Evolutionary conservation across 2,113 vertebrate genomes (phyloP).

Genomic region (Dolichallabes microphthalmus): DNA sequence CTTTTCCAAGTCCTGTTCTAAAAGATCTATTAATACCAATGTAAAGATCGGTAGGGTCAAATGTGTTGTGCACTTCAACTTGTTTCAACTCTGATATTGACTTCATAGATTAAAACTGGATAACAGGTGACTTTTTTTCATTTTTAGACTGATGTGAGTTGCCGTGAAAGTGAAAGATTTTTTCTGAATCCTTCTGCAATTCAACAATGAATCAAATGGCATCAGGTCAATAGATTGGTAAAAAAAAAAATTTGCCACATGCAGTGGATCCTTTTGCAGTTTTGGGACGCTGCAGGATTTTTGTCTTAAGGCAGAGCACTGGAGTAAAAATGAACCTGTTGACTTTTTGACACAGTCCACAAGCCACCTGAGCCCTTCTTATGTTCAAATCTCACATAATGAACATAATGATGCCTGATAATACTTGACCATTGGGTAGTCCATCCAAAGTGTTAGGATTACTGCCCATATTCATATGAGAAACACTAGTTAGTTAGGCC

Average conservation of each 20-base stretch:
- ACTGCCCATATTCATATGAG: slow-evolving; percentile 43
- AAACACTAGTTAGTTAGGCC: neutral
- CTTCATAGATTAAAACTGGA: slow-evolving; percentile 1
- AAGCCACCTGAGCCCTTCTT: slow-evolving; percentile 19
- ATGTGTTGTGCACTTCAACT: neutral
- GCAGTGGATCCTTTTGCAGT: neutral
- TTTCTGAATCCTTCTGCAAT: neutral
- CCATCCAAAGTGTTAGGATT: slow-evolving; percentile 29
- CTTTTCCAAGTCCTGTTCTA: neutral
- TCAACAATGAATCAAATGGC: neutral
- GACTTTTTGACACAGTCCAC: neutral
- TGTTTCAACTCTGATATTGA: neutral
- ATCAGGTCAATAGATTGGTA: neutral
- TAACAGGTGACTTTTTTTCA: neutral
- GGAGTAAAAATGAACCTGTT: neutral
- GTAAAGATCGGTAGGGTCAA: slow-evolving; percentile 3
- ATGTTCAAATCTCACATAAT: neutral
- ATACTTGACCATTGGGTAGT: slow-evolving; percentile 46
- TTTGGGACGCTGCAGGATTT: neutral
- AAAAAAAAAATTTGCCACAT: neutral
- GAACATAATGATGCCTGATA: slow-evolving; percentile 37
- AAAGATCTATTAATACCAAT: slow-evolving; percentile 8
- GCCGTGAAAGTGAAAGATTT: slow-evolving; percentile 4
- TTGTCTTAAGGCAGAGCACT: neutral
- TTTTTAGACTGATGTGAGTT: neutral